Evolutionary conservation across 2,888 invertebrate species (phyloP), one percentile per base, ranked within the genome.

Genomic region (Hanleya hanleyi): DNA sequence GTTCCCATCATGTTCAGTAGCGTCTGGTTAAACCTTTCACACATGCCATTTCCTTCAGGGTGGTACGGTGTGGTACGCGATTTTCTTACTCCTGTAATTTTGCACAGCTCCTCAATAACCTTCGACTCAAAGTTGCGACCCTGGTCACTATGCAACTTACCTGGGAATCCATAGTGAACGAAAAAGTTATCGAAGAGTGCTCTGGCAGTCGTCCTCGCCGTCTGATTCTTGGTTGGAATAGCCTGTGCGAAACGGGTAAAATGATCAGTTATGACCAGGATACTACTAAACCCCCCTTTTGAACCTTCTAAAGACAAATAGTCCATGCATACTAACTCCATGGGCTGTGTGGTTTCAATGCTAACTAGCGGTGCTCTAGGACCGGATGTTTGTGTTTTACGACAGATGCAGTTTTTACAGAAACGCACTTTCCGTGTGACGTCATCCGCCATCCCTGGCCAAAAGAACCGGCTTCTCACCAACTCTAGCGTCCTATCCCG

Each of bases 361-460:
- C 51, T 57, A 22, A 29, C 32, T 15, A 57, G 32, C 15, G 15
- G 29, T 4, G 57, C 57, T 29, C 26, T 15, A 29, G 22, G 22
- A 57, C 29, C 29, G 15, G 57, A 4, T 4, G 29, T 18, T 26
- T 1, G 2, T 1, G 57, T 29, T 32, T 57, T 51, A 51, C 51
- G 51, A 7, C 51, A 22, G 15, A 51, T 29, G 32, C 26, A 57
- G 4, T 22, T 12, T 12, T 33, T 32, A 50, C 75, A 71, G 22
- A 26, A 22, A 9, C 61, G 29, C 18, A 66, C 65, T 35, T 61
- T 22, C 15, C 22, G 6, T 5, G 41, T 35, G 6, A 69, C 69
- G 51, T 68, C 51, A 12, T 37, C 49, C 4, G 66, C 49, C 71
- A 74, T 64, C 7, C 74, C 70, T 29, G 67, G 64, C 74, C 70